phyloP scores from a whole-genome alignment of 2,113 vertebrate genomes.

The Triplophysa rosa region DNA sequence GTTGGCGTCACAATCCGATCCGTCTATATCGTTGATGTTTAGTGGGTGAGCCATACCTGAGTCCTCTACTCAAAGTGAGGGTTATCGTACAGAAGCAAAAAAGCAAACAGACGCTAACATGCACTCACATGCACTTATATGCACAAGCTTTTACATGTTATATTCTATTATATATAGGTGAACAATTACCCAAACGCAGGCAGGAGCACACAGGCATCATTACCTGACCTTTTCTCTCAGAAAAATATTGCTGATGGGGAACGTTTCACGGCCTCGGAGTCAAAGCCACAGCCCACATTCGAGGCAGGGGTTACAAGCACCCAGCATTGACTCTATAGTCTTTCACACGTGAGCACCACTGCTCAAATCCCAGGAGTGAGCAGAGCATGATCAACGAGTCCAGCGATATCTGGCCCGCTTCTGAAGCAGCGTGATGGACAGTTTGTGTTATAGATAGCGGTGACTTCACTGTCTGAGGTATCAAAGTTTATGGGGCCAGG shows the following conservation, averaged over 20 bases:
- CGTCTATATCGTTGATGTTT: slow-evolving; percentile 48
- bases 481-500: background rate
- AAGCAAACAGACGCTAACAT: slow-evolving; percentile 6
- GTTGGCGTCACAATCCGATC: slow-evolving; percentile 35
- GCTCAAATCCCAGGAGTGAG: background rate
- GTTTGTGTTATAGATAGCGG: slow-evolving; percentile 31
- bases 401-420: slow-evolving; percentile 25
- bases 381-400: background rate
- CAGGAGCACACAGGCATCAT: background rate
- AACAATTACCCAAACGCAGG: background rate
- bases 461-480: slow-evolving; percentile 21
- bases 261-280: background rate
- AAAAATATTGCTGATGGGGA: slow-evolving; percentile 5
- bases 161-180: slow-evolving; percentile 1
- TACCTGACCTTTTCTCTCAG: slow-evolving; percentile 17
- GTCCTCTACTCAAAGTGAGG: slow-evolving; percentile 25
- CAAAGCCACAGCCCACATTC: background rate
- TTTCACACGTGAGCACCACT: background rate
- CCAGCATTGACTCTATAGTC: background rate
- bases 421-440: slow-evolving; percentile 9
- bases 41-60: slow-evolving; percentile 38
- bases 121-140: slow-evolving; percentile 20
- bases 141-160: slow-evolving; percentile 8
- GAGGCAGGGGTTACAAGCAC: background rate
- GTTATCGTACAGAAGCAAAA: slow-evolving; percentile 10